Evolutionary conservation across 2,113 vertebrate species (phyloP).

Genomic region (Vulpes lagopus): DNA sequence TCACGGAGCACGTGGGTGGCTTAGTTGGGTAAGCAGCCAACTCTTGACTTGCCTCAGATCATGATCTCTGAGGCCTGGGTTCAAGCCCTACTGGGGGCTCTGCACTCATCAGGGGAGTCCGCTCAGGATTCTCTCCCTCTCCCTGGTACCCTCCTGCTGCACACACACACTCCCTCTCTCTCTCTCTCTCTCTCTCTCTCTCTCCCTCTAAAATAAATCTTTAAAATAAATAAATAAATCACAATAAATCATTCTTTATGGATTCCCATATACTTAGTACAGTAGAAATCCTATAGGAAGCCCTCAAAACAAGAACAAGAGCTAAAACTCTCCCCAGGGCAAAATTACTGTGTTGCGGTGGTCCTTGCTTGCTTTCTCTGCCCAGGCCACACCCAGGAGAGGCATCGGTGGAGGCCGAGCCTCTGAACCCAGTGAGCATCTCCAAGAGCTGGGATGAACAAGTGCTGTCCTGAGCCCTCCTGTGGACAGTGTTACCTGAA

Average conservation of each 20-base stretch:
- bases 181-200: background rate
- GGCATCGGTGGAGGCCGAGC: background rate
- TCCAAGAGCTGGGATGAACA: background rate
- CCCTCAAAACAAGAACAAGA: background rate
- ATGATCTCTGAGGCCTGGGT: background rate
- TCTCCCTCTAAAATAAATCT: background rate
- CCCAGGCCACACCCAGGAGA: accelerated
- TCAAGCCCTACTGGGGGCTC: background rate
- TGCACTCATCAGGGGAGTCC: background rate
- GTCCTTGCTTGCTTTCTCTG: background rate
- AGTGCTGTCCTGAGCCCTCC: background rate
- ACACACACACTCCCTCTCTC: background rate
- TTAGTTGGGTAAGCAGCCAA: background rate
- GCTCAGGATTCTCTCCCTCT: background rate
- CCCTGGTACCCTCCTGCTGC: background rate
- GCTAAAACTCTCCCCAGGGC: background rate
- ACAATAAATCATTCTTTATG: background rate
- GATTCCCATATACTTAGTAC: background rate
- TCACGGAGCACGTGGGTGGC: background rate
- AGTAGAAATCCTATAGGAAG: background rate
- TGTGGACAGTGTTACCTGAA: background rate
- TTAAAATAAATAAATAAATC: background rate
- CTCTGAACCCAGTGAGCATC: background rate
- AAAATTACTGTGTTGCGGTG: background rate
- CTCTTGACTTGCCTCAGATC: background rate